These are phyloP conservation scores for Dryomyza anilis DNA, from an alignment of 2,888 invertebrate species.

Conservation along the genomic window DNA sequence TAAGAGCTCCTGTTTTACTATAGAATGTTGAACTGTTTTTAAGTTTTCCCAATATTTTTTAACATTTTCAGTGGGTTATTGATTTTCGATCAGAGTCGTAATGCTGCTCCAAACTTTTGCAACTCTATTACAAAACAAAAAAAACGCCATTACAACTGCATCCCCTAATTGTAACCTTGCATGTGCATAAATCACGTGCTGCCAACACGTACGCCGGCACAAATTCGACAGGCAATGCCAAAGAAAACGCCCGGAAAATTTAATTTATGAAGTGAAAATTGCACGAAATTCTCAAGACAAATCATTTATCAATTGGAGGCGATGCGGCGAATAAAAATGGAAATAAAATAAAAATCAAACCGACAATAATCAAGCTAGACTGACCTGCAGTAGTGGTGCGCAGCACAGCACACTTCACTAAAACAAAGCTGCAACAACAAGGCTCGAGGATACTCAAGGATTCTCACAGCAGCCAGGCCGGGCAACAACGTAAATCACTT, in stretches of 20 bases:
- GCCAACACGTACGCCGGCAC: background rate
- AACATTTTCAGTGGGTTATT: too few relatives aligned
- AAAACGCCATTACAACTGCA: too few relatives aligned
- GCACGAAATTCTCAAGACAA: background rate
- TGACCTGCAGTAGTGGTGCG: background rate
- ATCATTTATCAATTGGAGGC: constrained; percentile 4
- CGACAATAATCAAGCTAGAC: background rate
- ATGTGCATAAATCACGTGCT: background rate
- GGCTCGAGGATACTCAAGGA: background rate
- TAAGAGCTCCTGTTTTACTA: too few relatives aligned
- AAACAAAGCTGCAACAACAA: background rate
- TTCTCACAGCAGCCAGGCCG: too few relatives aligned
- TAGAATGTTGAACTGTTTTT: too few relatives aligned
- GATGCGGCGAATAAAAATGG: background rate
- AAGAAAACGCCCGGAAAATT: background rate
- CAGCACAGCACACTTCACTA: background rate
- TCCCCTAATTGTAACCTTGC: background rate
- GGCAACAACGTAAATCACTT: constrained; percentile 5
- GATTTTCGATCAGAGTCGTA: too few relatives aligned
- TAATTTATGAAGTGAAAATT: constrained; percentile 3
- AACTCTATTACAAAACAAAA: too few relatives aligned
- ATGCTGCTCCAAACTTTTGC: too few relatives aligned
- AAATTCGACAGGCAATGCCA: background rate
- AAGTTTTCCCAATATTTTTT: too few relatives aligned
- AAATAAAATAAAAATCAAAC: background rate